phyloP scores from a whole-genome alignment of 2,797 vertebrate genomes.

The Enteromius unitaeniatus region DNA sequence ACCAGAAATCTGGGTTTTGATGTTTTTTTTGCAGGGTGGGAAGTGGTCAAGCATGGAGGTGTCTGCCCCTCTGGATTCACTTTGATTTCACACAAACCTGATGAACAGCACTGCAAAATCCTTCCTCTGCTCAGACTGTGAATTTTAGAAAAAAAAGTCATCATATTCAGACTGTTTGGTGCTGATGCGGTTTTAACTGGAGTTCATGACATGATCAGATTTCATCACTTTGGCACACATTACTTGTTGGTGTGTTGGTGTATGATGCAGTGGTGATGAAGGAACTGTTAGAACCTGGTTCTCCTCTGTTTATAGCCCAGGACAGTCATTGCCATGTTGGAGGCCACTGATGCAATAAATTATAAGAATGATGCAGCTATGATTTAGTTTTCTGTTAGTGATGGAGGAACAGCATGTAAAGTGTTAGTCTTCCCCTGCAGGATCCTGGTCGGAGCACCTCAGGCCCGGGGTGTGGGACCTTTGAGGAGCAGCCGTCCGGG shows the following conservation, averaged over 20 bases:
- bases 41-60: too few relatives aligned
- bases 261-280: neutral
- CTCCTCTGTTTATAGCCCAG: too few relatives aligned
- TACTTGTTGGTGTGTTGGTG: neutral
- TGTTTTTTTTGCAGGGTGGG: too few relatives aligned
- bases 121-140: too few relatives aligned
- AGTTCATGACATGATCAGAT: slow-evolving; percentile 30
- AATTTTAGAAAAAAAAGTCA: too few relatives aligned
- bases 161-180: too few relatives aligned
- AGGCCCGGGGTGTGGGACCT: slow-evolving; percentile 80
- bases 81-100: too few relatives aligned
- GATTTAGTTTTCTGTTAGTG: neutral
- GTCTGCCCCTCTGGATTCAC: too few relatives aligned
- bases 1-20: too few relatives aligned
- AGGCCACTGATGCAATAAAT: neutral
- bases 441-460: slow-evolving; percentile 91
- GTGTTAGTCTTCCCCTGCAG: slow-evolving; percentile 66
- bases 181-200: neutral
- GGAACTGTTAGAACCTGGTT: neutral
- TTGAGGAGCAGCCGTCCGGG: slow-evolving; percentile 84
- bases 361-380: neutral
- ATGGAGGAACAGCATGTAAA: neutral
- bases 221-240: slow-evolving; percentile 32
- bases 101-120: too few relatives aligned
- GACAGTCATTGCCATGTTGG: too few relatives aligned